Evolutionary conservation across 2,888 invertebrate species (phyloP), one percentile per base, ranked within the genome.

Genomic region (Dryomyza anilis): DNA sequence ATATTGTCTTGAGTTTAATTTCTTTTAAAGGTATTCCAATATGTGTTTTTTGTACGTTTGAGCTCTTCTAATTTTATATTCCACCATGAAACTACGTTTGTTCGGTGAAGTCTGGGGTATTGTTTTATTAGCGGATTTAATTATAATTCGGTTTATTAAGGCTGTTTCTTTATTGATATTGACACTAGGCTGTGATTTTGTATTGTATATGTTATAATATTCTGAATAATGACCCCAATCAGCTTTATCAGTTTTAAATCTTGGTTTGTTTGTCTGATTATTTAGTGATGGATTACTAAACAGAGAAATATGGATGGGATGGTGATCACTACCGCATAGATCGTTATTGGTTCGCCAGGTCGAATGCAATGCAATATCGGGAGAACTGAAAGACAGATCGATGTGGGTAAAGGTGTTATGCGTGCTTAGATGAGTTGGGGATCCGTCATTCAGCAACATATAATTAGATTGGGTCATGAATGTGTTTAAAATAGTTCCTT

Each of bases 1-100:
- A 66, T 14, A 33, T 60, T 64, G 27, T 14, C 14, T n/a, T 48
- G 50, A 12, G 12, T 55, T 12, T 29, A 46, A 7, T 56, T 60
- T 14, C 50, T 48, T 5, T 65, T 65, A 39, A 63, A 59, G 3
- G 55, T 14, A 19, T 33, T 33, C 53, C 16, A n/a, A 4, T n/a
- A 53, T 1, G 14, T 14, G 16, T 33, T 53, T n/a, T 53, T 53
- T 33, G 14, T 8, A 19, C 4, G 16, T 16, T 36, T 27, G 2
- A 55, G 19, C 1, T 33, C 12, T 55, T 55, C 16, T 30, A 55
- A 14, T 19, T 27, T 21, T 1, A 10, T n/a, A 19, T 30, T 33
- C 16, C 30, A 55, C 36, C 33, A 55, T 3, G 55, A 33, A 16
- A 55, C 55, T 23, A 4, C 25, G 21, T 14, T 14, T 16, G 10